Percentiles rank a stretch among this genome's conserved stretches.
Evolutionary conservation across 2,888 invertebrate genomes (phyloP).

Genomic region (Neria commutata): DNA sequence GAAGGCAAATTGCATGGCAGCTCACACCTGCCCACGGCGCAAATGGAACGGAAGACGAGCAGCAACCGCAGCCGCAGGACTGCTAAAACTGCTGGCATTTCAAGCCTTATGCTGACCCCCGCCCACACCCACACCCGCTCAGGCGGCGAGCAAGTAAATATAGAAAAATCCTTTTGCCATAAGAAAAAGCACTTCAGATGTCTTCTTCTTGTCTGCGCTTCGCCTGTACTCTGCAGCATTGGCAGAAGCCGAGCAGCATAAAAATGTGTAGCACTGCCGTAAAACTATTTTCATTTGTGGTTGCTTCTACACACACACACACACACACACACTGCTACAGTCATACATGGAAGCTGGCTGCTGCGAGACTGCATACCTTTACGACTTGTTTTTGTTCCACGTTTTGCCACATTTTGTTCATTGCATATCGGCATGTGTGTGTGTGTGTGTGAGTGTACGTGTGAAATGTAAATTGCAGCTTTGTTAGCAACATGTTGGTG

Average conservation of each 20-base stretch:
- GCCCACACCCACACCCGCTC: no score
- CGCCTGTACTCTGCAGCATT: no score
- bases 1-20: conserved; percentile 57
- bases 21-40: conserved; percentile 47
- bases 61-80: not conserved
- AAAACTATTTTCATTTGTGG: not conserved
- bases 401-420: no score
- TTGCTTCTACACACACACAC: no score
- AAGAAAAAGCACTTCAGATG: conserved; percentile 8
- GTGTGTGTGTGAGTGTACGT: not conserved
- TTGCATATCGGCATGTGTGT: not conserved
- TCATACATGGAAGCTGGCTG: no score
- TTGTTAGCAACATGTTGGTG: conserved; percentile 36
- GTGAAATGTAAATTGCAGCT: conserved; percentile 16
- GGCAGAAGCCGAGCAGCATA: not conserved
- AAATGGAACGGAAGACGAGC: not conserved
- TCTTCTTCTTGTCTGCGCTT: not conserved
- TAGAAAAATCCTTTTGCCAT: conserved; percentile 16
- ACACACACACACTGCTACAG: no score
- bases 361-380: not conserved
- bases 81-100: no score
- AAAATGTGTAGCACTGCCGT: not conserved
- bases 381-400: no score
- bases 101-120: no score
- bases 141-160: conserved; percentile 12